Percentiles rank a stretch among this genome's conserved stretches.
These are phyloP conservation scores for Drosophila prolongata DNA, from an alignment of 2,888 invertebrate species.

Conservation along the genomic window DNA sequence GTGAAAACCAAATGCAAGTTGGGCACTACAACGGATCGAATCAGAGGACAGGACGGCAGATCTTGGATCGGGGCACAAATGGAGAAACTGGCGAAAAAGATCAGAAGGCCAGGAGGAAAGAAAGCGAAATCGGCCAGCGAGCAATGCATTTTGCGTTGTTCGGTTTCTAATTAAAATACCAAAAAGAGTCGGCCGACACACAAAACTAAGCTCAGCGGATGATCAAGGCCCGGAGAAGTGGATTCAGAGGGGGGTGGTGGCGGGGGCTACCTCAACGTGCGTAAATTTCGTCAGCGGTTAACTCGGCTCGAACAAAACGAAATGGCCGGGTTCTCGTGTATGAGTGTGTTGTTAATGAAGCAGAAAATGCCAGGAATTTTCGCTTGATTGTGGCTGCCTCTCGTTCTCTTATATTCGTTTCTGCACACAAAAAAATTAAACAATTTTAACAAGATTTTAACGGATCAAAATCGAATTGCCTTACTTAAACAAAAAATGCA, in stretches of 20 bases:
- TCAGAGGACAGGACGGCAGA: constrained; percentile 1
- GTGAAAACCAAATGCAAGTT: constrained; percentile 66
- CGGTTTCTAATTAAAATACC: constrained; percentile 79
- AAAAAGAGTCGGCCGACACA: constrained; percentile 44
- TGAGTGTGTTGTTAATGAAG: constrained; percentile 74
- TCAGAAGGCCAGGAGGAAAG: constrained; percentile 42
- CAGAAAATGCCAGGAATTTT: constrained; percentile 77
- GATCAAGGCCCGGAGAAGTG: constrained; percentile 42
- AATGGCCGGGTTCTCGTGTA: constrained; percentile 62
- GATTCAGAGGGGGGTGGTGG: neutral
- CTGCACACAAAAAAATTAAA: constrained; percentile 3
- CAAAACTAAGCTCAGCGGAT: constrained; percentile 68
- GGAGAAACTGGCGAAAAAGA: constrained; percentile 28
- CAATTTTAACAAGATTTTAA: neutral
- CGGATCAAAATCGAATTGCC: neutral
- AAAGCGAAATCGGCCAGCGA: constrained; percentile 58
- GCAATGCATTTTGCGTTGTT: constrained; percentile 75
- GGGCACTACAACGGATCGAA: constrained; percentile 25
- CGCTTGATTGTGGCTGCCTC: constrained; percentile 67
- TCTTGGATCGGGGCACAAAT: constrained; percentile 5
- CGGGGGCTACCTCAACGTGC: constrained; percentile 28
- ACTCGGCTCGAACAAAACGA: constrained; percentile 61
- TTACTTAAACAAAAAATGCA: neutral
- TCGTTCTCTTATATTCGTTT: constrained; percentile 12
- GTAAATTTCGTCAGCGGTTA: constrained; percentile 57